Evolutionary conservation across 2,113 vertebrate species (phyloP), one percentile per base, ranked within the genome.

Genomic region (Tachuris rubrigastra): DNA sequence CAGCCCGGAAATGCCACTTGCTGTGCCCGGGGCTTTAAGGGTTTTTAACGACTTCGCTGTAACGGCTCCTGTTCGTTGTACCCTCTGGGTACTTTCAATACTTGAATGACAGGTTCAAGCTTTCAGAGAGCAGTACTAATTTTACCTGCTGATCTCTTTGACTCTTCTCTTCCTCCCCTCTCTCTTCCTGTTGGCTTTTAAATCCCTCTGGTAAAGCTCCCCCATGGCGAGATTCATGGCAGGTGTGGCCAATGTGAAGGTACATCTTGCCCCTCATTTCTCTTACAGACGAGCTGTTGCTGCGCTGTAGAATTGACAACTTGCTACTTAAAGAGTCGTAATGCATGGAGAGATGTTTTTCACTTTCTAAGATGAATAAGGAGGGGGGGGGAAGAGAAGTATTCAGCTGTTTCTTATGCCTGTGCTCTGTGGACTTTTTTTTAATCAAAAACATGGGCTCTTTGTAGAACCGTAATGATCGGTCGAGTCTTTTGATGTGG

Each of bases 31-130:
- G 85, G 88, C 92, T 96, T 96, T 81, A 86, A 85, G 87, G 74
- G 53, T 95, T 97, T 95, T 93, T 97, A 95, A 97, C 35, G 86
- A 97, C 85, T 98, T 97, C 1, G 49, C 95, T 97, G 72, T 96
- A 87, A 71, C 85, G 96, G 94, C 90, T 96, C 95, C 95, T 91
- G 77, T 92, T 97, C 72, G 3, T 94, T 93, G 96, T 98, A 92
- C 95, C 93, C 52, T 75, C 87, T 86, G 96, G 97, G 90, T 96
- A 90, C 96, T 96, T 97, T 93, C 90, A 93, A 92, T 98, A 98
- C 98, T 98, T 98, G 98, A 98, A 98, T 94, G 92, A 95, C 93
- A 95, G 94, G 98, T 97, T 98, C 75, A 96, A 97, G 97, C 97
- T 97, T 97, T 97, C 94, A 87, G 89, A 97, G 93, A 95, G 95